Percentiles rank a stretch among this genome's conserved stretches.
Evolutionary conservation across 2,888 invertebrate genomes (phyloP).

Genomic region (Pammene aurita): DNA sequence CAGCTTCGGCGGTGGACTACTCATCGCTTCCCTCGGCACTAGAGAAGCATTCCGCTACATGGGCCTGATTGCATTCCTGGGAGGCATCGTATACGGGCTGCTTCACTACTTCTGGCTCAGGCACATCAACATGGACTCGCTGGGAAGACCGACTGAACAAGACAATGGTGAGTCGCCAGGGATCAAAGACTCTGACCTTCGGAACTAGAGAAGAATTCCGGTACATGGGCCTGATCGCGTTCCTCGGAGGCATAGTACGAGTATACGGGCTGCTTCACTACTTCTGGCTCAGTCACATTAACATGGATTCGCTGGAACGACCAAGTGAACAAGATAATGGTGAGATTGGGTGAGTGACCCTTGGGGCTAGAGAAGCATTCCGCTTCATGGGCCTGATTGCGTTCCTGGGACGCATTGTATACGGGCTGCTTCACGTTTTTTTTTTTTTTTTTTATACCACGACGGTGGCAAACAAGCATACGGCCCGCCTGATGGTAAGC

Average conservation of each 20-base stretch:
- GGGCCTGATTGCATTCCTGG: constrained; percentile 88
- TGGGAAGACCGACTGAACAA: constrained; percentile 71
- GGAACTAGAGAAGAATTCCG: too few relatives aligned
- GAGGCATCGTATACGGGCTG: constrained; percentile 87
- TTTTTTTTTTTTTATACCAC: too few relatives aligned
- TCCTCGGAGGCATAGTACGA: too few relatives aligned
- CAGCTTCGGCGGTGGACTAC: constrained; percentile 90
- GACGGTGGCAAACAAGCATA: too few relatives aligned
- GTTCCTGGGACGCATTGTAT: constrained; percentile 87
- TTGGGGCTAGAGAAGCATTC: constrained; percentile 90
- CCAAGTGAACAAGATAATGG: constrained; percentile 74
- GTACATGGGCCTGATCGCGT: too few relatives aligned
- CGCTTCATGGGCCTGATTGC: constrained; percentile 90
- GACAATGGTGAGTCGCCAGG: constrained; percentile 64
- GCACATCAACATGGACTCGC: constrained; percentile 80
- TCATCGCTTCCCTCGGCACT: constrained; percentile 90
- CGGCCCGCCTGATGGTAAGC: too few relatives aligned
- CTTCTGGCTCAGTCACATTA: constrained; percentile 87
- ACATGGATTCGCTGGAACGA: constrained; percentile 70
- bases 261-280: too few relatives aligned
- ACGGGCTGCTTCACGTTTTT: constrained; percentile 88
- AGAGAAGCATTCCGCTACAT: constrained; percentile 90
- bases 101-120: constrained; percentile 89
- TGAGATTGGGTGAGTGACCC: constrained; percentile 64
- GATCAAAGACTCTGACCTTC: background rate